Percentiles rank a stretch among this genome's conserved stretches.
These are phyloP conservation scores for Ichneumon xanthorius DNA, from an alignment of 2,888 invertebrate species.

Conservation along the genomic window DNA sequence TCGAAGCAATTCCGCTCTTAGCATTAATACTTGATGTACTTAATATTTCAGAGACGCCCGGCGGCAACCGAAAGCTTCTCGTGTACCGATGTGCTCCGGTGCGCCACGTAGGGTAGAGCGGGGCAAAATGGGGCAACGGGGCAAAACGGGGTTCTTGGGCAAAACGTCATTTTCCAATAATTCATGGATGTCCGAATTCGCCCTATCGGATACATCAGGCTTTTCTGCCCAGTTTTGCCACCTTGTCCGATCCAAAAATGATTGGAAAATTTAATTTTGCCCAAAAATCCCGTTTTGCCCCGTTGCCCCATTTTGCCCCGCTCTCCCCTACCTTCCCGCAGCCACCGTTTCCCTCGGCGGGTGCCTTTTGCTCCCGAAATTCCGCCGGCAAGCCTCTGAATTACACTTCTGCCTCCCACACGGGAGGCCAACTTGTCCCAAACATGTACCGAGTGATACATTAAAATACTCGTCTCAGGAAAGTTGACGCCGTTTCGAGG, in stretches of 20 bases:
- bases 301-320: too few relatives aligned
- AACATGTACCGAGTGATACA: slow-evolving; percentile 7
- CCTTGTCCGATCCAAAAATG: too few relatives aligned
- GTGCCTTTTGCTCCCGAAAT: slow-evolving; percentile 10
- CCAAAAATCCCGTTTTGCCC: too few relatives aligned
- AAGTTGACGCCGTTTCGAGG: background rate
- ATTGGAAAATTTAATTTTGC: too few relatives aligned
- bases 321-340: slow-evolving; percentile 14
- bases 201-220: too few relatives aligned
- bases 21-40: slow-evolving; percentile 69
- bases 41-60: slow-evolving; percentile 63
- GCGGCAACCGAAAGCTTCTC: slow-evolving; percentile 42
- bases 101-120: too few relatives aligned
- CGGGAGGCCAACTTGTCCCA: background rate
- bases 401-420: slow-evolving; percentile 17
- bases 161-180: too few relatives aligned
- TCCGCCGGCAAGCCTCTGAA: slow-evolving; percentile 6
- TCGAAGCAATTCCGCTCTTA: slow-evolving; percentile 65
- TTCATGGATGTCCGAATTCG: too few relatives aligned
- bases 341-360: slow-evolving; percentile 1
- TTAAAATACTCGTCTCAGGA: background rate
- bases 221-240: too few relatives aligned
- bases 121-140: too few relatives aligned
- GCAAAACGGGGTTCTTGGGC: too few relatives aligned
- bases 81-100: slow-evolving; percentile 25